Base-by-base conservation (phyloP, 2,888 invertebrate species). In the Pimpla rufipes region DNA sequence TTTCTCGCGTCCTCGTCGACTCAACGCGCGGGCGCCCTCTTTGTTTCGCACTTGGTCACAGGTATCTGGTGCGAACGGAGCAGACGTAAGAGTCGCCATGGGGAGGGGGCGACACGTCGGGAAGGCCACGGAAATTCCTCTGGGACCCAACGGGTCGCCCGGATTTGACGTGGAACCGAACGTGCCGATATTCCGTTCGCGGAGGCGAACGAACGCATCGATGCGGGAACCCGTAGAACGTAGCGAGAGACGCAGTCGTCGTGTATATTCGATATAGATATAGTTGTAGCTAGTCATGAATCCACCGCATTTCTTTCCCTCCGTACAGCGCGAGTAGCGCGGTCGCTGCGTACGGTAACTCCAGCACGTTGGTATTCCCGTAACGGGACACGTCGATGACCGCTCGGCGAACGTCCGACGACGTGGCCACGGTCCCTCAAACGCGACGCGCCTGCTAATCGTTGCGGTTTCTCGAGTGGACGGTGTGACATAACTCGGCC, bases 301-400 rank as follows among this genome's bases (percentile, higher is more conserved):
- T 52, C 76, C 45, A 64, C 52, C 16, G 18, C 37, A 1, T n/a
- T 59, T 11, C 16, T 59, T 23, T n/a, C 57, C 8, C 50, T 35
- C 8, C 8, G 57, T 35, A 35, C 57, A 59, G n/a, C 35, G 16
- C 16, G 11, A 59, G 13, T 18, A 4, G 50, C 50, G 50, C 16
- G 21, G 50, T 52, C 55, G 62, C 3, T 4, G 37, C 62, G 47
- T 62, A 37, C 74, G 62, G 47, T 29, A 59, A 59, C 47, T 35
- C 50, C 64, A 21, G 45, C 29, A 45, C 23, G 40, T 21, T 16
- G 29, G 50, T 16, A 52, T 68, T 68, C 80, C 70, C 40, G 75
- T 81, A 81, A 81, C 80, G 80, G 80, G 42, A 81, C 29, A 29
- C 70, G 75, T 52, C 70, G 64, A 75, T 70, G 80, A 76, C 80